Conservation (phyloP, 2,888 invertebrate species). For the Bembecia ichneumoniformis region DNA sequence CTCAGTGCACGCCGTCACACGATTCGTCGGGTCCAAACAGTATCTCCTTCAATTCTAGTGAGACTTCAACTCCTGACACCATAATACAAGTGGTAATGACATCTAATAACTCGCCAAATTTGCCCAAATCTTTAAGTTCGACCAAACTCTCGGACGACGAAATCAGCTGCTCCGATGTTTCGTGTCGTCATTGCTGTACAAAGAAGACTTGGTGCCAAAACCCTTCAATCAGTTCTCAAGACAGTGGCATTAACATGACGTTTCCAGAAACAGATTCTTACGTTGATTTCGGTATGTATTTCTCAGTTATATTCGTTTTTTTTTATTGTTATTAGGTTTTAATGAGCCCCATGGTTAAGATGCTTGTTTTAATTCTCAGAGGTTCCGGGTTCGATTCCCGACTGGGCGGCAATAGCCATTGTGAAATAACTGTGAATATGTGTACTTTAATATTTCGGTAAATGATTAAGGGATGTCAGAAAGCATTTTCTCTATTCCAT, state of each 20-base stretch:
- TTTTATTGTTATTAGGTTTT: background rate
- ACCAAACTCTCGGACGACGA: slow-evolving; percentile 75
- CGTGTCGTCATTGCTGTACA: slow-evolving; percentile 59
- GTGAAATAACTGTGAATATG: too few species aligned
- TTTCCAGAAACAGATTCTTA: slow-evolving; percentile 79
- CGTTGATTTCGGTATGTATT: slow-evolving; percentile 53
- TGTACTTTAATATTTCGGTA: too few species aligned
- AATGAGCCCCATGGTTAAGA: too few species aligned
- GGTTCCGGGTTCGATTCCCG: background rate
- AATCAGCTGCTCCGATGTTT: slow-evolving; percentile 49
- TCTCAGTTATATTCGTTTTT: background rate
- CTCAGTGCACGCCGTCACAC: slow-evolving; percentile 55
- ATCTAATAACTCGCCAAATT: slow-evolving; percentile 44
- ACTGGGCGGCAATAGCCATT: background rate
- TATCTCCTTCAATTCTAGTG: slow-evolving; percentile 67
- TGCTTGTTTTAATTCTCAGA: background rate
- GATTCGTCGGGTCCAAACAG: slow-evolving; percentile 60
- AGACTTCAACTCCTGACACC: slow-evolving; percentile 67
- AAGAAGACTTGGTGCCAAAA: slow-evolving; percentile 77
- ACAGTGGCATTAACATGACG: slow-evolving; percentile 83
- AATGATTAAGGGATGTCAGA: too few species aligned
- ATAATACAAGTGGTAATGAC: slow-evolving; percentile 63
- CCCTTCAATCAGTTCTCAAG: slow-evolving; percentile 81
- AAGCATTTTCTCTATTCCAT: too few species aligned
- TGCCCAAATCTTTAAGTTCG: slow-evolving; percentile 70